These are phyloP conservation scores for Stratiomys singularior DNA, from an alignment of 2,888 invertebrate genomes.

Conservation along the genomic window DNA sequence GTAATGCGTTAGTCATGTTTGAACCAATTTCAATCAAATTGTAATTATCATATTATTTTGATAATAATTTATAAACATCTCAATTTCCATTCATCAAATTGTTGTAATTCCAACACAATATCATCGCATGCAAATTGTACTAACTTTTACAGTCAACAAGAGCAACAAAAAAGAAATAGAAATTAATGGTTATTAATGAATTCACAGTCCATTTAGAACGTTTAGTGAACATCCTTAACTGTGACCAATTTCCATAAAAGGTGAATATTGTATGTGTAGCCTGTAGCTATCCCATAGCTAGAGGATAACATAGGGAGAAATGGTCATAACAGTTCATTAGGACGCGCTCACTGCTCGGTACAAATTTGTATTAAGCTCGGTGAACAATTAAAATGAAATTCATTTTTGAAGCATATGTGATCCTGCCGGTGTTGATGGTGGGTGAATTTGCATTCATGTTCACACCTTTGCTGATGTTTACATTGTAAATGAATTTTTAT, in stretches of 20 bases:
- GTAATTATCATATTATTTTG: no score
- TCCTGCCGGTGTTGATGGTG: background rate
- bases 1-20: no score
- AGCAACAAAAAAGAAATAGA: background rate
- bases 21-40: no score
- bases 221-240: background rate
- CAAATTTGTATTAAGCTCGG: background rate
- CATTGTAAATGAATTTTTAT: conserved; percentile 2
- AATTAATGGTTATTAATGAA: conserved; percentile 11
- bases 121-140: no score
- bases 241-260: background rate
- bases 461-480: background rate
- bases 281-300: background rate
- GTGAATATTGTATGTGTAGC: background rate
- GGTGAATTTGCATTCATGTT: background rate
- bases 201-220: conserved; percentile 1
- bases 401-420: conserved; percentile 2
- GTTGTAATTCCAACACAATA: no score
- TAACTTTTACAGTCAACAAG: no score
- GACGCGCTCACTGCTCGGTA: background rate
- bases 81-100: no score
- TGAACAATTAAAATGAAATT: conserved; percentile 26
- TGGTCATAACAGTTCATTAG: conserved; percentile 6
- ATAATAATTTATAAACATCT: no score
- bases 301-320: background rate